Conservation (phyloP, 2,888 invertebrate genomes). For the Eustalomyia histrio region DNA sequence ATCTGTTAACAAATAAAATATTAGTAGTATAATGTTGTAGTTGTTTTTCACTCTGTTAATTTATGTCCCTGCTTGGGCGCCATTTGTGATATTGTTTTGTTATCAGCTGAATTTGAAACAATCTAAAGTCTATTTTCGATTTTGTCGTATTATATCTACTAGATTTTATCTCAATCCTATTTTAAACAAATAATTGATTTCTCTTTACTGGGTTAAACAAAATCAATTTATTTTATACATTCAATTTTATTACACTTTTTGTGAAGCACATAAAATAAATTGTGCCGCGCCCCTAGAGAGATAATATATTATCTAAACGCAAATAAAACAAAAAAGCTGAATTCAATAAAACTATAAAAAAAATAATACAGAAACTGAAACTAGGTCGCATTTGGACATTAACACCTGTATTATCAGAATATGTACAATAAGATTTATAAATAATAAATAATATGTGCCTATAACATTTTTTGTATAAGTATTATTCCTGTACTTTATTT, state of each 20-base stretch:
- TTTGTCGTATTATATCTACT: too few relatives aligned
- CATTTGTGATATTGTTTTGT: too few relatives aligned
- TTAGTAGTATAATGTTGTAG: too few relatives aligned
- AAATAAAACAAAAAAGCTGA: conserved; percentile 2
- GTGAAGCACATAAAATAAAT: conserved; percentile 23
- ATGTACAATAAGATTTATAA: not conserved
- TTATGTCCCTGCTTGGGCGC: too few relatives aligned
- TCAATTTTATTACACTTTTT: not conserved
- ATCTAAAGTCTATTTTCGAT: too few relatives aligned
- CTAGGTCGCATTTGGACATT: conserved; percentile 44
- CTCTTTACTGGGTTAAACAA: not conserved
- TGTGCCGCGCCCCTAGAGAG: conserved; percentile 25
- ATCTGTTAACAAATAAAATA: too few relatives aligned
- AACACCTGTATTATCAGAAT: conserved; percentile 38
- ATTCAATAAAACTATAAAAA: not conserved
- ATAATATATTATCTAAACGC: conserved; percentile 26
- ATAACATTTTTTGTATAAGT: not conserved
- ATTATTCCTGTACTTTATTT: not conserved
- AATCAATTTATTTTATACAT: not conserved
- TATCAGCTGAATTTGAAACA: too few relatives aligned
- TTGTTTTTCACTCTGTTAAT: too few relatives aligned
- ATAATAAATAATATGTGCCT: too few relatives aligned
- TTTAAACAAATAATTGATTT: not conserved
- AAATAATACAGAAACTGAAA: conserved; percentile 10
- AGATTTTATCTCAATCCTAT: not conserved